phyloP scores from a whole-genome alignment of 64 coral and sea anemone species.

The Stichodactyla mertensii region DNA sequence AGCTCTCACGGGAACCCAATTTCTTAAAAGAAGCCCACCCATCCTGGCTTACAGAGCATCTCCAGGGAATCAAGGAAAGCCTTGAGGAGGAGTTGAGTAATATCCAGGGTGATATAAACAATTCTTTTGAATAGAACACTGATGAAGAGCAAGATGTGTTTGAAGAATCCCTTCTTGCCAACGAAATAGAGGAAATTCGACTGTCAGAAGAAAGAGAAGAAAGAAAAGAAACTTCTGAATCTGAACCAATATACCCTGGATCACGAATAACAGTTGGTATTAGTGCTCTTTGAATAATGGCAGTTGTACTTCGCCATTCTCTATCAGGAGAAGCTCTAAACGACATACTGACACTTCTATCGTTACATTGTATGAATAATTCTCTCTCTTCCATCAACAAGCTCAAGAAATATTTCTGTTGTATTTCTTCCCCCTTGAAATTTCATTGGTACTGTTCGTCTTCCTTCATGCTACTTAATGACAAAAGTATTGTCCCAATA shows the following conservation, averaged over 20 bases:
- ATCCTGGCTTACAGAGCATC: neutral
- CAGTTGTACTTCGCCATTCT: constrained; percentile 24
- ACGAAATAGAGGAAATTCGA: neutral
- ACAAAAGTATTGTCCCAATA: constrained; percentile 4
- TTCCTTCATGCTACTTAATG: neutral
- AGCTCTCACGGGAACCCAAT: neutral
- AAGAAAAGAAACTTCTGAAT: neutral
- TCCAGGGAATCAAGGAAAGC: neutral
- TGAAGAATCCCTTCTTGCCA: neutral
- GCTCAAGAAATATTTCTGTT: constrained; percentile 28
- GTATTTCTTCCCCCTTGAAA: constrained; percentile 10
- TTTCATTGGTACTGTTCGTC: constrained; percentile 25
- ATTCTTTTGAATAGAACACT: neutral
- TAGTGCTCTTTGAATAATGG: constrained; percentile 6
- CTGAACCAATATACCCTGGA: neutral
- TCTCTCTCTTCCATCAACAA: neutral
- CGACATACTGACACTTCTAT: constrained; percentile 31
- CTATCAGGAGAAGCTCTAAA: constrained; percentile 30
- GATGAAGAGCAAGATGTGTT: neutral
- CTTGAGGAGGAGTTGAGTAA: too few relatives aligned
- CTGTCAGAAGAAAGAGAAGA: neutral
- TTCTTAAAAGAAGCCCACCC: neutral
- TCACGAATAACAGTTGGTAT: constrained; percentile 8
- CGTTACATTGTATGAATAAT: constrained; percentile 22
- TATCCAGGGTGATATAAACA: neutral